These are phyloP conservation scores for Danaus chrysippus DNA, from an alignment of 2,888 invertebrate species.

Conservation along the genomic window DNA sequence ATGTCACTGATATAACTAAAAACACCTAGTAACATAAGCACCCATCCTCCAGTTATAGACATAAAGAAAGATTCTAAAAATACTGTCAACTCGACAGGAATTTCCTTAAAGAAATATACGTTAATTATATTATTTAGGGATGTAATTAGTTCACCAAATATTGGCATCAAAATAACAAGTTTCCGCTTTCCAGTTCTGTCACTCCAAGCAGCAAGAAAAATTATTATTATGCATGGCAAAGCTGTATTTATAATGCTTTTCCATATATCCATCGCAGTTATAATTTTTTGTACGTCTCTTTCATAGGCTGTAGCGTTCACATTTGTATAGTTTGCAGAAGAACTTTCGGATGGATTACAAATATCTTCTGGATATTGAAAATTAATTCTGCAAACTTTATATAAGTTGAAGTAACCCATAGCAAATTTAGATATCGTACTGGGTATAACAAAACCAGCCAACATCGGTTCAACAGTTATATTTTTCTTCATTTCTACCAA, in stretches of 20 bases:
- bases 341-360: slow-evolving; percentile 79
- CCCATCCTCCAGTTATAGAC: slow-evolving; percentile 91
- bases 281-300: slow-evolving; percentile 83
- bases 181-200: slow-evolving; percentile 84
- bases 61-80: slow-evolving; percentile 89
- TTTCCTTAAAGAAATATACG: slow-evolving; percentile 86
- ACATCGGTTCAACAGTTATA: slow-evolving; percentile 83
- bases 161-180: slow-evolving; percentile 89
- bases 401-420: slow-evolving; percentile 89
- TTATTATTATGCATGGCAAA: slow-evolving; percentile 87
- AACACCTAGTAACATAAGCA: slow-evolving; percentile 91
- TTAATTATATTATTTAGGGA: slow-evolving; percentile 87
- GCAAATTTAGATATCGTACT: slow-evolving; percentile 85
- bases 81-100: slow-evolving; percentile 90
- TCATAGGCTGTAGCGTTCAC: slow-evolving; percentile 78
- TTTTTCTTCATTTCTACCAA: slow-evolving; percentile 68
- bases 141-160: slow-evolving; percentile 88
- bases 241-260: slow-evolving; percentile 90
- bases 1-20: slow-evolving; percentile 92
- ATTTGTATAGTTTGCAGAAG: slow-evolving; percentile 83
- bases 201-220: slow-evolving; percentile 91
- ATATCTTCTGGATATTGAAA: slow-evolving; percentile 83
- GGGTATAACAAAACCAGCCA: slow-evolving; percentile 80
- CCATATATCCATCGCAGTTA: slow-evolving; percentile 89
- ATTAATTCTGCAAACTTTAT: slow-evolving; percentile 92